These are phyloP conservation scores for Pseudocheirus occidentalis DNA, from an alignment of 2,797 vertebrate genomes.

Conservation along the genomic window DNA sequence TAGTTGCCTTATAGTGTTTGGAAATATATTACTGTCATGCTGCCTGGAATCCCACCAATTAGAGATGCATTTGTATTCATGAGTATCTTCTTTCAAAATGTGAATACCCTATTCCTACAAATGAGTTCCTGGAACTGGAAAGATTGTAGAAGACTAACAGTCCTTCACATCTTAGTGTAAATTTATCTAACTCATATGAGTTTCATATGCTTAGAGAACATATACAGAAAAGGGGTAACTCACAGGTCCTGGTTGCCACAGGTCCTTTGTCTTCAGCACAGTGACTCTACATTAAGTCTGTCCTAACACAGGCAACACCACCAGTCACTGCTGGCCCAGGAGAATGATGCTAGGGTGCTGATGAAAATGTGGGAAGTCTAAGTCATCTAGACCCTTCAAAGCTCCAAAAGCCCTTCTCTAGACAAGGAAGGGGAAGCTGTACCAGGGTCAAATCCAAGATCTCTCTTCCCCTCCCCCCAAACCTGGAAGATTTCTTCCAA, in stretches of 20 bases:
- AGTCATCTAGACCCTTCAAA: background rate
- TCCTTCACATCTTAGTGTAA: conserved; percentile 39
- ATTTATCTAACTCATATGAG: background rate
- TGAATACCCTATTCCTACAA: conserved; percentile 21
- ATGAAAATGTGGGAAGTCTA: background rate
- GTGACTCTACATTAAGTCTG: background rate
- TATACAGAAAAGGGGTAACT: background rate
- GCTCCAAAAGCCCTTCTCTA: background rate
- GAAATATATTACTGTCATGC: conserved; percentile 54
- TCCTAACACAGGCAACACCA: background rate
- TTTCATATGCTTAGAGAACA: background rate
- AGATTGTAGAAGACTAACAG: background rate
- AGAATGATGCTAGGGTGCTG: background rate
- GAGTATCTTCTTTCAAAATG: conserved; percentile 46
- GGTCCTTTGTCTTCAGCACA: background rate
- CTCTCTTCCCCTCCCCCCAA: background rate
- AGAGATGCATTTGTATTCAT: background rate
- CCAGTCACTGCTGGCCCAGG: background rate
- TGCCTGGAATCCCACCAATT: conserved; percentile 37
- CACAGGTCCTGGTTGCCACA: background rate
- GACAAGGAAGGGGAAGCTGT: background rate
- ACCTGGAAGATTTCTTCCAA: background rate
- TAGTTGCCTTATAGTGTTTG: conserved; percentile 13
- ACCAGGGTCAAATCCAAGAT: background rate
- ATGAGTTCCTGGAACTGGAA: conserved; percentile 20